Base-by-base conservation (phyloP, 2,888 invertebrate species). In the Slavum lentiscoides region DNA sequence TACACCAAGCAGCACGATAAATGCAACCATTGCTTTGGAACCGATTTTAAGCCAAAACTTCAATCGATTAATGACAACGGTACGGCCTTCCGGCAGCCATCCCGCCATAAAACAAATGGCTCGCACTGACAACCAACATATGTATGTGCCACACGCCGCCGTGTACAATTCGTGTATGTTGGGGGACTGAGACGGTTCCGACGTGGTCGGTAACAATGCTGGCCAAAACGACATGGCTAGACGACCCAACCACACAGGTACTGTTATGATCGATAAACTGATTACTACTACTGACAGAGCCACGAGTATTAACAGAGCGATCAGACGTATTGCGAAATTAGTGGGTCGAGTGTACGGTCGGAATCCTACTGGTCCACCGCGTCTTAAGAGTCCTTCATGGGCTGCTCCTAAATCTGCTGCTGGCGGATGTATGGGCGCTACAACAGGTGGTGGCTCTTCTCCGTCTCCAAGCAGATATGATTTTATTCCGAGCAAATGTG, bases 81-180 rank as follows among this genome's bases (percentile, higher is more conserved):
- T 90, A 76, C 95, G 91, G 0, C 97, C 98, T 85, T 94, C 94
- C 0, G 97, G 96, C 84, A 97, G 88, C 93, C 97, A 95, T 83
- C 94, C 93, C 74, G 92, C 90, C 30, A 95, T 90, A 64, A 97
- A 89, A 13, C 94, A 92, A 30, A 93, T 89, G 21, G 94, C 93
- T 58, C 97, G 91, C 0, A 95, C 92, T n/a, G 91, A 88, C 83
- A 97, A 90, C 97, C 98, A 98, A 87, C 97, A 97, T 21, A 96
- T 90, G 88, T 98, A 99, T 83, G 96, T 92, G 8, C 98, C 93
- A 86, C 94, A 94, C 0, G 97, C 96, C 0, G 96, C 95, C 0
- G 98, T 98, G 86, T 99, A 98, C 7, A 98, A 88, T 87, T 98
- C 98, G 86, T 98, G 98, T 0, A 97, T 94, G 23, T 91, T 90